Conservation (phyloP, 2,113 vertebrate species). For the Phylloscopus trochiloides region DNA sequence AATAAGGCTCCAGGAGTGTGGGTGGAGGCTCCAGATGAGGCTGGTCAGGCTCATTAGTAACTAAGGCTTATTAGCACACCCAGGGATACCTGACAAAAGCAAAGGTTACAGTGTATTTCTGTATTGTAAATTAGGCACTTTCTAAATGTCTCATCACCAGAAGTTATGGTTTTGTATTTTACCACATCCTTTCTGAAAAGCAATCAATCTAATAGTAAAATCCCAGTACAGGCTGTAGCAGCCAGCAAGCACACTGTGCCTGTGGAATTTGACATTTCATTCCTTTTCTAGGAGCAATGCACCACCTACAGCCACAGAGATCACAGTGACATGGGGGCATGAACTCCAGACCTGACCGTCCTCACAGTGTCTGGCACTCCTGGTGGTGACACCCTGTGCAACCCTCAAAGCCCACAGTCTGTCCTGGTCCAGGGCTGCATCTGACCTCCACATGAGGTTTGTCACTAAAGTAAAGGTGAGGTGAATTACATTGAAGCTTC, state of each 20-base stretch:
- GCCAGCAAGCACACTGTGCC: background rate
- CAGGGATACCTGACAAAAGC: background rate
- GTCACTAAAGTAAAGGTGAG: background rate
- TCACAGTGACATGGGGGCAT: accelerated
- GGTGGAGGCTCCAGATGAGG: background rate
- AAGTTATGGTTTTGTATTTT: background rate
- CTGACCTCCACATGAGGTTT: background rate
- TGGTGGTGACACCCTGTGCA: background rate
- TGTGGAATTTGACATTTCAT: background rate
- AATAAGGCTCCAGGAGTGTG: background rate
- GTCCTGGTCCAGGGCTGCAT: background rate
- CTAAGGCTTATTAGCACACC: background rate
- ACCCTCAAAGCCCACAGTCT: background rate
- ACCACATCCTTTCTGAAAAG: background rate
- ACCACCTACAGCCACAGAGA: background rate
- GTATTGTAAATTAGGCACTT: background rate
- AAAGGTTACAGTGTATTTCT: background rate
- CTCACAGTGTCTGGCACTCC: background rate
- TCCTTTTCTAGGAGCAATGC: background rate
- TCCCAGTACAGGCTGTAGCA: background rate
- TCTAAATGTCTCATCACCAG: background rate
- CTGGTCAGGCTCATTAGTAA: background rate
- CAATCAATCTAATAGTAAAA: background rate
- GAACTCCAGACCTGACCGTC: background rate
- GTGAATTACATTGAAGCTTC: background rate